Evolutionary conservation across 2,888 invertebrate genomes (phyloP).

Genomic region (Brachyopa scutellaris): DNA sequence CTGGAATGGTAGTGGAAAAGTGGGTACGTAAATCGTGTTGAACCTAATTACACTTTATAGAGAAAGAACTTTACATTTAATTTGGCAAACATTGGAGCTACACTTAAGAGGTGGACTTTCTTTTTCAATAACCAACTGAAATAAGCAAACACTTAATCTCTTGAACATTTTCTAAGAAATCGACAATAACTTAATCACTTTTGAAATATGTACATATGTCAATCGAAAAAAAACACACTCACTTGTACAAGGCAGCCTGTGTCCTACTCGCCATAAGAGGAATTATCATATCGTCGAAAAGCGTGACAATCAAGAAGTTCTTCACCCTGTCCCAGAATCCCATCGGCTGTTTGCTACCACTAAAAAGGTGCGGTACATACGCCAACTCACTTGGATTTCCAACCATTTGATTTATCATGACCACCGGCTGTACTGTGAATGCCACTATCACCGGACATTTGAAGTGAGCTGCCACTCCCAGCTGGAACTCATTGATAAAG

Average conservation of each 20-base stretch:
- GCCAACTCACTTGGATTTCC: slow-evolving; percentile 71
- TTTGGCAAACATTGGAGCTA: neutral
- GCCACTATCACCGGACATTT: slow-evolving; percentile 74
- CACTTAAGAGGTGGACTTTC: neutral
- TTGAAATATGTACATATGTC: too few relatives aligned
- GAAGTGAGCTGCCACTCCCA: slow-evolving; percentile 75
- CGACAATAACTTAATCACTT: too few relatives aligned
- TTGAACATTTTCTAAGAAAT: too few relatives aligned
- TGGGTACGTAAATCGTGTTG: slow-evolving; percentile 33
- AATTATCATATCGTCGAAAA: slow-evolving; percentile 33
- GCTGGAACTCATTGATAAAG: slow-evolving; percentile 73
- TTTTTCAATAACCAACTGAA: too few relatives aligned
- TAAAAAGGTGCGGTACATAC: slow-evolving; percentile 66
- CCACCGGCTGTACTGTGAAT: slow-evolving; percentile 54
- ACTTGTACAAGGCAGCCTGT: slow-evolving; percentile 42
- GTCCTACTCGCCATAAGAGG: neutral
- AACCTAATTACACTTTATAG: slow-evolving; percentile 41
- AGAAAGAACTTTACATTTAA: slow-evolving; percentile 6
- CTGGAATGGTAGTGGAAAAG: slow-evolving; percentile 3
- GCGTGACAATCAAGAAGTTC: slow-evolving; percentile 68
- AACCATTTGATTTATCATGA: slow-evolving; percentile 36
- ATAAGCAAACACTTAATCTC: too few relatives aligned
- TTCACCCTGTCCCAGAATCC: slow-evolving; percentile 72
- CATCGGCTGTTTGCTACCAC: slow-evolving; percentile 73
- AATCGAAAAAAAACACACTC: slow-evolving; percentile 16